Percentiles rank a stretch among this genome's conserved stretches.
Conservation (phyloP, 2,113 vertebrate species). For the Pelobates fuscus region DNA sequence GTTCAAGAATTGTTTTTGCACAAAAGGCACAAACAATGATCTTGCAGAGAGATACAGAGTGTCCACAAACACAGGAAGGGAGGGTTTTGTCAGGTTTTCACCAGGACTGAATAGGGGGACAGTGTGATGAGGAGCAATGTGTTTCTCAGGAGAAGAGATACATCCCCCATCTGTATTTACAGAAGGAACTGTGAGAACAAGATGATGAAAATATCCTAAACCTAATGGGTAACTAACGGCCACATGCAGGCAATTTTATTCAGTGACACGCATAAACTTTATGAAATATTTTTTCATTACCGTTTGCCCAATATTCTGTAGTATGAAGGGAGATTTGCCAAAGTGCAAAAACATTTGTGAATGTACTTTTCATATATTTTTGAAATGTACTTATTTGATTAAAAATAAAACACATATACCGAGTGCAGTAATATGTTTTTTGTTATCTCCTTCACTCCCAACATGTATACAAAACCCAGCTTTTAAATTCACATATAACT, state of each 20-base stretch:
- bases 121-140: conserved; percentile 1
- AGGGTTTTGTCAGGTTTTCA: conserved; percentile 14
- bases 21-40: conserved; percentile 43
- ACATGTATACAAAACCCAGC: too few species aligned
- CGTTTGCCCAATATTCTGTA: too few species aligned
- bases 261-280: too few species aligned
- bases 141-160: not conserved
- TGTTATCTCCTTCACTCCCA: too few species aligned
- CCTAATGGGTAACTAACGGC: not conserved
- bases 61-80: conserved; percentile 25
- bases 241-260: not conserved
- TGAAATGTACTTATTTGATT: too few species aligned
- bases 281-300: too few species aligned
- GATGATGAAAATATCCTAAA: not conserved
- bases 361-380: too few species aligned
- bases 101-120: conserved; percentile 13
- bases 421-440: too few species aligned
- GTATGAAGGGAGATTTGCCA: too few species aligned
- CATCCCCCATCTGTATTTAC: not conserved
- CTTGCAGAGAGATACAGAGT: conserved; percentile 25
- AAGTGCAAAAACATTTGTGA: too few species aligned
- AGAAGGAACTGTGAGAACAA: not conserved
- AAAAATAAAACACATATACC: too few species aligned
- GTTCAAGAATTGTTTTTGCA: conserved; percentile 28
- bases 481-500: too few species aligned